Evolutionary conservation across 2,888 invertebrate species (phyloP), one percentile per base, ranked within the genome.

Genomic region (Dynastes maya): DNA sequence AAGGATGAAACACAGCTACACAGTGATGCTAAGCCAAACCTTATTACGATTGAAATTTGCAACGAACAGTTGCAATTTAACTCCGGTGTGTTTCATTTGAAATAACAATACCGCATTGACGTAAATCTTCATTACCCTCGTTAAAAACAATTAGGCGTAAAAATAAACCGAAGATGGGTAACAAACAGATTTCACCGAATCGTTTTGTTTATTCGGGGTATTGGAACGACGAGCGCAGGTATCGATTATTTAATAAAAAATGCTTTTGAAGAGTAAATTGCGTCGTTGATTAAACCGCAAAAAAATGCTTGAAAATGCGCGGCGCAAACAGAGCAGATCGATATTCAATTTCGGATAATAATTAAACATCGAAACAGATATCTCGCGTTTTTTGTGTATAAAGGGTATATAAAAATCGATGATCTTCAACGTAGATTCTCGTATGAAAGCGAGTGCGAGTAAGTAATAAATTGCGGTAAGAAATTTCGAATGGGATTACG

Each of bases 231-330:
- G 22, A 8, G 16, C n/a, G 22, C 8, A 53, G 13, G 51, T 51
- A 68, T 68, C 49, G 68, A 68, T 68, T 68, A 68, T 68, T 68
- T 22, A 68, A 68, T 68, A 68, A 68, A 45, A 68, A 68, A 29
- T 68, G 51, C 29, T 51, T 68, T 68, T 51, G 51, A 68, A 68
- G 13, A 68, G 68, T 51, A 68, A 29, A 68, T 68, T 68, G 68
- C 51, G 68, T 3, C 27, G 68, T 32, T 55, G 55, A 71, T 71
- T 71, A 71, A 71, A 71, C n/a, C 71, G n/a, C 32, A 9, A 37
- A 71, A 68, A 55, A 71, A 37, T 71, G 32, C 55, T 55, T 16
- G 8, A 37, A 55, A 55, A 16, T 27, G 32, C 37, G 5, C 55
- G 55, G 16, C 37, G 16, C 53, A 55, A 71, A 71, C 71, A 71